phyloP scores from a whole-genome alignment of 2,113 vertebrate species.

The Tonatia bakeri region DNA sequence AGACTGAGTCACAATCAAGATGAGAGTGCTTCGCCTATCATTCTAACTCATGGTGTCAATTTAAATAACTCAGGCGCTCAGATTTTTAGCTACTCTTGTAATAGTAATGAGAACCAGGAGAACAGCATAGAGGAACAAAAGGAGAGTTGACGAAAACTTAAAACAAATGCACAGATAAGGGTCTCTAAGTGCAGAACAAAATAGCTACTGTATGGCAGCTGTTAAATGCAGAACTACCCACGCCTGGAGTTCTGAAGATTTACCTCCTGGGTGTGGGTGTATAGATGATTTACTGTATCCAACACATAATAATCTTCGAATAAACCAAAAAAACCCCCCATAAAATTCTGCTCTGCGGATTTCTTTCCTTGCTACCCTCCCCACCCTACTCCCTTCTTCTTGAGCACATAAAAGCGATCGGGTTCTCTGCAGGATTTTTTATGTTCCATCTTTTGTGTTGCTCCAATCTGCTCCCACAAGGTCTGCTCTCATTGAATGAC shows the following conservation, averaged over 20 bases:
- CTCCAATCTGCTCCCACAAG: constrained; percentile 72
- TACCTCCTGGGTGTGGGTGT: constrained; percentile 75
- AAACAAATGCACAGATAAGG: constrained; percentile 58
- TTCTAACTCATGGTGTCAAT: background rate
- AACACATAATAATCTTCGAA: constrained; percentile 70
- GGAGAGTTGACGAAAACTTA: constrained; percentile 57
- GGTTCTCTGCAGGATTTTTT: constrained; percentile 73
- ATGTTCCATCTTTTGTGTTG: constrained; percentile 65
- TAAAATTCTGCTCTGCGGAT: constrained; percentile 63
- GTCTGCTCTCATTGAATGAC: constrained; percentile 77
- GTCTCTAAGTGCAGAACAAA: constrained; percentile 71
- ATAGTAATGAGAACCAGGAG: constrained; percentile 52
- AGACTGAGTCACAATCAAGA: background rate
- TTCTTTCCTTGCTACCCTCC: constrained; percentile 32
- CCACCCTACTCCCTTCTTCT: background rate
- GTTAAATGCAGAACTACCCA: constrained; percentile 73
- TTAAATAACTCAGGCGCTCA: constrained; percentile 20
- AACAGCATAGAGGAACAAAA: constrained; percentile 65
- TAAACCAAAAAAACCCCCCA: background rate
- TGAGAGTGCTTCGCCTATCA: background rate
- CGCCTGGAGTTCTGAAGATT: constrained; percentile 58
- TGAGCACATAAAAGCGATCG: constrained; percentile 66
- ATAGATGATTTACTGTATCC: constrained; percentile 74
- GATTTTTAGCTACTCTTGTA: background rate
- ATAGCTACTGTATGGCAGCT: constrained; percentile 70